Evolutionary conservation across 2,888 invertebrate genomes (phyloP).

Genomic region (Tyria jacobaeae): DNA sequence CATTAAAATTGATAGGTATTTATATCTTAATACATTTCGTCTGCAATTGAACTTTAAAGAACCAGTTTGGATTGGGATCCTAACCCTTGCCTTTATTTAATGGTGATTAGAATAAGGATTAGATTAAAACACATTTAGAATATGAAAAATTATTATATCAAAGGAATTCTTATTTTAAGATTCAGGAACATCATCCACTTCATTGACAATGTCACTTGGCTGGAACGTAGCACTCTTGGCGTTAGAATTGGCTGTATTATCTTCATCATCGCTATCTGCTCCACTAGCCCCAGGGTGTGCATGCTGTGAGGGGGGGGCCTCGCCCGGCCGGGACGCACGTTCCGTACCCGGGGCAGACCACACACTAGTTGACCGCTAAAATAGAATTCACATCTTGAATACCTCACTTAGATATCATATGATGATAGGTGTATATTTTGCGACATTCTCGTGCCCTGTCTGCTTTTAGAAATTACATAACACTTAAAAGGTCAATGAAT

Average conservation of each 20-base stretch:
- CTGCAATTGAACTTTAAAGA: too few relatives aligned
- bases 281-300: constrained; percentile 85
- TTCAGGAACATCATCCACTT: constrained; percentile 67
- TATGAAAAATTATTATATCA: constrained; percentile 1
- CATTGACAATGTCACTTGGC: constrained; percentile 84
- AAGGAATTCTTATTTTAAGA: constrained; percentile 24
- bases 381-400: neutral
- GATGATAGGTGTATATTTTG: too few relatives aligned
- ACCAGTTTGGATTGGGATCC: too few relatives aligned
- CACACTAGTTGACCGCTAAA: constrained; percentile 40
- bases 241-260: constrained; percentile 77
- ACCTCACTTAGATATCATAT: too few relatives aligned
- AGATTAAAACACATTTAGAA: neutral
- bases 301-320: constrained; percentile 41
- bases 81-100: too few relatives aligned
- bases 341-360: constrained; percentile 88
- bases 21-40: too few relatives aligned
- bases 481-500: neutral
- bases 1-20: too few relatives aligned
- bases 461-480: constrained; percentile 2
- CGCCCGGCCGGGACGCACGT: constrained; percentile 33
- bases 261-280: constrained; percentile 88
- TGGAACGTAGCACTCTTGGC: constrained; percentile 53
- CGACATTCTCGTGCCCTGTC: neutral
- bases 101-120: neutral